Evolutionary conservation across 2,888 invertebrate genomes (phyloP), one percentile per base, ranked within the genome.

Genomic region (Parnassius mnemosyne): DNA sequence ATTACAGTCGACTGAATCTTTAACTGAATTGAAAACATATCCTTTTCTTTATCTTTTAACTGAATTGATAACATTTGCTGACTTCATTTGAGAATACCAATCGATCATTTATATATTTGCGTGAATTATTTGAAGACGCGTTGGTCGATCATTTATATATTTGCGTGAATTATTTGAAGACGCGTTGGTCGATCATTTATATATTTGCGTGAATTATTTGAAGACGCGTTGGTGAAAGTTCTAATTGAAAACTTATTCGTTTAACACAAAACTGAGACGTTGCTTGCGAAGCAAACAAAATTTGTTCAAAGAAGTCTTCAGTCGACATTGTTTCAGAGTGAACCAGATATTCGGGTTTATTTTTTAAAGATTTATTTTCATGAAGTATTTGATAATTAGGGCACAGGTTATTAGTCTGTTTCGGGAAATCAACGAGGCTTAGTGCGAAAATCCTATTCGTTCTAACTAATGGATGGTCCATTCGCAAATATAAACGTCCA

Each of bases 171-270:
- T 54, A 49, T 57, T 63, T 57, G 50, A 42, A 47, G 54, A 42
- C 49, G 34, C 34, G 10, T n/a, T n/a, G 12, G 20, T 42, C 25
- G 34, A 55, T 42, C 16, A 16, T 55, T 56, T 61, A 44, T 61
- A 56, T 57, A 47, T 65, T 60, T 47, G 50, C 47, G 9, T 11
- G 16, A 57, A 57, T 52, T 54, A 49, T 57, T 63, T 57, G 50
- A 42, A 47, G 54, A 42, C 49, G 34, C 34, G 10, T n/a, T n/a
- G 12, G 20, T 42, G 34, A 25, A 65, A 65, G 46, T 65, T 65
- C 54, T 63, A 63, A 65, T 65, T 65, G 59, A 63, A 65, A 65
- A 63, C 54, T 65, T 63, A 49, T 51, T 46, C 56, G 53, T 65
- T 53, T 52, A 62, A 65, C 47, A 52, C 41, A n/a, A 42, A 51